A percentile compares a stretch with the other conserved stretches of the same genome.
Conservation (phyloP, 2,888 invertebrate genomes). For the Liodrosophila aerea region DNA sequence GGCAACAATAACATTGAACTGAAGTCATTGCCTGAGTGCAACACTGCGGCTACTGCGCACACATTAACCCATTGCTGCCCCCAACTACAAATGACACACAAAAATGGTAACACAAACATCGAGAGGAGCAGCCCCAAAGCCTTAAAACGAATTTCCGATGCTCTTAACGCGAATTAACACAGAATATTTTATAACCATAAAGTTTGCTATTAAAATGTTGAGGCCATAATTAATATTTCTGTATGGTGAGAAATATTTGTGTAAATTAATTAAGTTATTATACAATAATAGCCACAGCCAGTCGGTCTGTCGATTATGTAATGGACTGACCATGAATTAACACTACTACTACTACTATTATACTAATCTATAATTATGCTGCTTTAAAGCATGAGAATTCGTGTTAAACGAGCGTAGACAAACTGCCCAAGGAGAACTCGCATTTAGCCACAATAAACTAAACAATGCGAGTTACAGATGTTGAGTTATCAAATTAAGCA, state of each 20-base stretch:
- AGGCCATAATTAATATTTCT: too few relatives aligned
- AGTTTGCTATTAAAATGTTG: too few relatives aligned
- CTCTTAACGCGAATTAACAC: constrained; percentile 23
- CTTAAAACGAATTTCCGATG: constrained; percentile 20
- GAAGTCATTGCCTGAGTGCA: constrained; percentile 20
- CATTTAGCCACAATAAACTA: background rate
- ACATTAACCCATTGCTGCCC: constrained; percentile 56
- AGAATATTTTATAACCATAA: background rate
- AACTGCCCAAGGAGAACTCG: too few relatives aligned
- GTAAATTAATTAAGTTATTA: background rate
- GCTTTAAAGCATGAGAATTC: too few relatives aligned
- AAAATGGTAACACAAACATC: constrained; percentile 71
- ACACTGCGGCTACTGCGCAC: constrained; percentile 47
- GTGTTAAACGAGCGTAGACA: background rate
- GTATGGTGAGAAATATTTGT: background rate
- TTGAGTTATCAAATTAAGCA: background rate
- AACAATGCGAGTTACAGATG: background rate
- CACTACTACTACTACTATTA: too few relatives aligned
- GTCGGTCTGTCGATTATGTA: too few relatives aligned
- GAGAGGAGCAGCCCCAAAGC: too few relatives aligned
- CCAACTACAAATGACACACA: constrained; percentile 71
- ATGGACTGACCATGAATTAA: too few relatives aligned
- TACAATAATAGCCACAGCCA: too few relatives aligned
- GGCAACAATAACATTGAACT: constrained; percentile 19
- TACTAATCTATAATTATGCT: too few relatives aligned